These are phyloP conservation scores for Peribatodes rhomboidaria DNA, from an alignment of 2,888 invertebrate genomes.

Conservation along the genomic window DNA sequence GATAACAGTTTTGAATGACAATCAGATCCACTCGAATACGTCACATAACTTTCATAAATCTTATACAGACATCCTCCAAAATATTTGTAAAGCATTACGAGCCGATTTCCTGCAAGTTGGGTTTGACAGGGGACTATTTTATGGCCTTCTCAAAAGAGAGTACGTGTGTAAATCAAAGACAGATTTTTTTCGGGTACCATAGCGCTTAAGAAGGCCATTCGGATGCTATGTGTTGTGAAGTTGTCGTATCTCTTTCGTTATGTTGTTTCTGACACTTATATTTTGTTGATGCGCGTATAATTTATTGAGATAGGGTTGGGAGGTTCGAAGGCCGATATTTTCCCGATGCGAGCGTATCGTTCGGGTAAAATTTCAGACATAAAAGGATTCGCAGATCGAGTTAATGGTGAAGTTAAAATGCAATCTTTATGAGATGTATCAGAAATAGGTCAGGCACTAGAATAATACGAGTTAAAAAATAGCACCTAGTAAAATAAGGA, in stretches of 20 bases:
- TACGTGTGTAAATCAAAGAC: conserved; percentile 73
- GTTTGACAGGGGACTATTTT: conserved; percentile 79
- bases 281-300: conserved; percentile 35
- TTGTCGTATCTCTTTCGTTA: conserved; percentile 46
- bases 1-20: conserved; percentile 28
- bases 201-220: conserved; percentile 53
- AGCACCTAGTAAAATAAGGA: too few species aligned
- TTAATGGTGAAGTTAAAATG: too few species aligned
- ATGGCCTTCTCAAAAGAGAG: conserved; percentile 73
- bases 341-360: conserved; percentile 2
- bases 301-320: conserved; percentile 37
- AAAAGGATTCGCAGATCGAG: too few species aligned
- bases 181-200: conserved; percentile 65
- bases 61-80: conserved; percentile 51
- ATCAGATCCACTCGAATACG: conserved; percentile 32
- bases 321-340: neutral
- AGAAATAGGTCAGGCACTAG: too few species aligned
- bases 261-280: conserved; percentile 39
- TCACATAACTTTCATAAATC: conserved; percentile 47
- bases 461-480: too few species aligned
- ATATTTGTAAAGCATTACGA: conserved; percentile 76
- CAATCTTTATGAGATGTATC: neutral
- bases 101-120: conserved; percentile 69
- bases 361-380: neutral
- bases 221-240: conserved; percentile 48